These are phyloP conservation scores for Drosophila seclusa DNA, from an alignment of 2,888 invertebrate species.

Conservation along the genomic window DNA sequence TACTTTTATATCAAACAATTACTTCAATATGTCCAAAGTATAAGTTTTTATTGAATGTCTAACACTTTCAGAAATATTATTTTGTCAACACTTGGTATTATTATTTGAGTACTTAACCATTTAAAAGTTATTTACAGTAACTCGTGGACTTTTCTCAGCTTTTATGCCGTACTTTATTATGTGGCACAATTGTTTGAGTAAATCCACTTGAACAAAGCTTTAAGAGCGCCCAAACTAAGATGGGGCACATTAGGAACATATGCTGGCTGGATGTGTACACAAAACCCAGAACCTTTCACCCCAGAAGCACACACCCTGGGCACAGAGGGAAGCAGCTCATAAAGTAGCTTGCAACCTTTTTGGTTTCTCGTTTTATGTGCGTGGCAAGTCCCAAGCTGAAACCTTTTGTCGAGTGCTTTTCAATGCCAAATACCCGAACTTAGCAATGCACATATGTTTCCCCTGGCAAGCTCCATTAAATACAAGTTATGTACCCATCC, in stretches of 20 bases:
- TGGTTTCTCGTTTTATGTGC: constrained; percentile 18
- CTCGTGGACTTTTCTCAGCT: neutral
- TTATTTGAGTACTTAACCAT: neutral
- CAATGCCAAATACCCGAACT: constrained; percentile 55
- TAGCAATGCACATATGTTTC: constrained; percentile 65
- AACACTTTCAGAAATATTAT: neutral
- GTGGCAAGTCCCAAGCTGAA: constrained; percentile 35
- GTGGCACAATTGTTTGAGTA: constrained; percentile 35
- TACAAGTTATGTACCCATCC: constrained; percentile 62
- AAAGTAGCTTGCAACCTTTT: constrained; percentile 54
- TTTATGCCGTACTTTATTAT: constrained; percentile 9
- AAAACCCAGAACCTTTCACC: constrained; percentile 17
- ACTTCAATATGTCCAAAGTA: neutral
- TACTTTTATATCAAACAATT: neutral
- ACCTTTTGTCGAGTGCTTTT: constrained; percentile 64
- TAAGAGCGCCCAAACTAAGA: constrained; percentile 25
- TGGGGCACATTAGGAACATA: constrained; percentile 63
- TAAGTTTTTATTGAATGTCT: neutral
- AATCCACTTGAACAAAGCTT: constrained; percentile 31
- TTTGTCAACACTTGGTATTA: neutral
- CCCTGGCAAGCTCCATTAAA: constrained; percentile 63
- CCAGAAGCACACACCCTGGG: neutral
- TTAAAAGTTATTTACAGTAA: neutral
- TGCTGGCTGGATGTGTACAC: constrained; percentile 32
- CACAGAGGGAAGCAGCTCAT: constrained; percentile 22